Evolutionary conservation across 64 coral and sea anemone species (phyloP), one percentile per base, ranked within the genome.

Genomic region (Pocillopora verrucosa): DNA sequence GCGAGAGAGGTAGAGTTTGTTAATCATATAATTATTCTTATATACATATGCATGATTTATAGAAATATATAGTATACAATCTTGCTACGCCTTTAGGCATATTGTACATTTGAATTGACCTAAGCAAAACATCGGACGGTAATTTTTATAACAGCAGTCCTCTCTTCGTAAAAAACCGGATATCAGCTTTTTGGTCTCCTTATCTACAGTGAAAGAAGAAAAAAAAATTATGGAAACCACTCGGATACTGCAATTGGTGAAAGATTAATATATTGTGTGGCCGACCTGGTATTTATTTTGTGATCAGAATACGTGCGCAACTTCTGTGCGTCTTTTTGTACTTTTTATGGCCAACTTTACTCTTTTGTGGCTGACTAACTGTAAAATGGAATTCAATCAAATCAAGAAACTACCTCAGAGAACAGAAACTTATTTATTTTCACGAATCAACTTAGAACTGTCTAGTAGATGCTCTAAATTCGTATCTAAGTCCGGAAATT

Each of bases 31-130:
- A 63, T 72, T 85, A 85, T 85, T 85, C 82, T 85, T 85, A 85
- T 85, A 83, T 83, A 83, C 61, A 85, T 85, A 72, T 65, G 64
- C 82, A 85, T 85, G 82, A 72, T 85, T 85, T 85, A 85, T 85
- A 85, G 20, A 85, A 72, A 85, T 68, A 85, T 41, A 79, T 59
- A 79, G 26, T 85, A 72, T 85, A 56, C 82, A 85, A 72, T 72
- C 82, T 72, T 85, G 80, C 65, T 56, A 45, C 82, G 82, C 82
- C 82, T 20, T 37, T 6, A 22, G 63, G 82, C 65, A 85, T 51
- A 51, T 85, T 85, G 82, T 85, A 85, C 64, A 68, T 85, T 51
- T 72, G 61, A 85, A 85, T 65, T 65, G 38, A 72, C 82, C 36
- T 56, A 72, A 62, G 41, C 41, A 26, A 14, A 80, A 80, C 30